Percentiles rank a stretch among this genome's conserved stretches.
Conservation (phyloP, 2,888 invertebrate genomes). For the Oxycera nigricornis region DNA sequence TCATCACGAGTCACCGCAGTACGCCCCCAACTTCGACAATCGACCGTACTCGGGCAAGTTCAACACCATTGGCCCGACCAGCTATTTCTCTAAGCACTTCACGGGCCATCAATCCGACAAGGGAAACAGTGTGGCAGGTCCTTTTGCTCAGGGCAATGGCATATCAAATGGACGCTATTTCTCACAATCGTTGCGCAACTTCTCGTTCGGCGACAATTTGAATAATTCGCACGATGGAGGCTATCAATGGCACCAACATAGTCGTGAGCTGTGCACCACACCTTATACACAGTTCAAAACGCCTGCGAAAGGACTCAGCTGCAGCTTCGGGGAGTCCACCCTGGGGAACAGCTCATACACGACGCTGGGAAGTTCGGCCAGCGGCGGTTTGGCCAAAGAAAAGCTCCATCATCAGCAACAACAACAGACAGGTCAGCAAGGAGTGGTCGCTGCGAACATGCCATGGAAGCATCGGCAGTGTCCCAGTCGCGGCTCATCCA, state of each 20-base stretch:
- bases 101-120: constrained; percentile 52
- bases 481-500: constrained; percentile 61
- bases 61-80: constrained; percentile 61
- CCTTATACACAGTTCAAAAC: constrained; percentile 58
- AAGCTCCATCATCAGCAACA: constrained; percentile 55
- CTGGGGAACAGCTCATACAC: constrained; percentile 53
- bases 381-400: constrained; percentile 52
- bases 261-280: constrained; percentile 46
- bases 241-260: constrained; percentile 48
- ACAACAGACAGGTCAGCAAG: constrained; percentile 45
- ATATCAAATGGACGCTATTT: constrained; percentile 55
- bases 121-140: not conserved
- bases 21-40: constrained; percentile 49
- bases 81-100: constrained; percentile 59
- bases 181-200: constrained; percentile 60
- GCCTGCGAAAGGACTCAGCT: constrained; percentile 49
- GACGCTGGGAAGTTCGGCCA: constrained; percentile 55
- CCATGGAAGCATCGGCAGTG: constrained; percentile 62
- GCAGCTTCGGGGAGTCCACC: constrained; percentile 50
- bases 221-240: constrained; percentile 49
- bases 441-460: constrained; percentile 49
- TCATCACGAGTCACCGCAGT: constrained; percentile 49
- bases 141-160: constrained; percentile 22
- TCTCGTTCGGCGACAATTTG: constrained; percentile 54
- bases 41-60: constrained; percentile 55